These are phyloP conservation scores for Blastobasis lacticolella DNA, from an alignment of 2,888 invertebrate species.

Conservation along the genomic window DNA sequence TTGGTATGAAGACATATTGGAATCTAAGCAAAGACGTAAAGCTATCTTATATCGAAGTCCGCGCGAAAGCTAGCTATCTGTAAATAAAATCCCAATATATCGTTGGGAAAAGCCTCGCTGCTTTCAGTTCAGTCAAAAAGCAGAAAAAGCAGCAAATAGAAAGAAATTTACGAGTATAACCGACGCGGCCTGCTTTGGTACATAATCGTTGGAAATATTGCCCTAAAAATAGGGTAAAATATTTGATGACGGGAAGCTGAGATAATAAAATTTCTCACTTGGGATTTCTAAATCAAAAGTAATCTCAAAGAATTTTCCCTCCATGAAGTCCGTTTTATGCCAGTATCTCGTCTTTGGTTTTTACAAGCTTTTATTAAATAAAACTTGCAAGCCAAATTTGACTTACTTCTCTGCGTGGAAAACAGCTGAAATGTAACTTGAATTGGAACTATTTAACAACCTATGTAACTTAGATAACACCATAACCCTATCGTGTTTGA, in stretches of 20 bases:
- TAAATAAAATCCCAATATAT: too few relatives aligned
- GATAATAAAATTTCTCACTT: conserved; percentile 16
- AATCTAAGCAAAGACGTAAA: too few relatives aligned
- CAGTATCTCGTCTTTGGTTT: neutral
- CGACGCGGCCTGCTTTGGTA: too few relatives aligned
- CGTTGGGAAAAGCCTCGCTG: neutral
- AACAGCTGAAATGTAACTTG: conserved; percentile 5
- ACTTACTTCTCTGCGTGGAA: too few relatives aligned
- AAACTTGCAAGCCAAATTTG: neutral
- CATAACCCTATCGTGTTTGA: too few relatives aligned
- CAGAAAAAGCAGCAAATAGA: neutral
- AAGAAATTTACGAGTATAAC: neutral
- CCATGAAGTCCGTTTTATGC: conserved; percentile 3
- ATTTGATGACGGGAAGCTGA: conserved; percentile 13
- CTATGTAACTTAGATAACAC: too few relatives aligned
- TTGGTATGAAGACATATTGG: too few relatives aligned
- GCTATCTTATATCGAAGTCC: too few relatives aligned
- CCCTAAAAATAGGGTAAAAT: conserved; percentile 7
- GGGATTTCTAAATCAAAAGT: conserved; percentile 17
- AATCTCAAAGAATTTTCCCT: conserved; percentile 7
- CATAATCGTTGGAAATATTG: neutral
- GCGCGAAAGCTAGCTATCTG: too few relatives aligned
- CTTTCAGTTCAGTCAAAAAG: neutral
- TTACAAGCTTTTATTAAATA: too few relatives aligned
- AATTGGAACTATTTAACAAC: too few relatives aligned